A percentile compares a stretch with the other conserved stretches of the same genome.
Evolutionary conservation across 1,140 invertebrate species (phyloP).

Genomic region (Drosophila leontia): DNA sequence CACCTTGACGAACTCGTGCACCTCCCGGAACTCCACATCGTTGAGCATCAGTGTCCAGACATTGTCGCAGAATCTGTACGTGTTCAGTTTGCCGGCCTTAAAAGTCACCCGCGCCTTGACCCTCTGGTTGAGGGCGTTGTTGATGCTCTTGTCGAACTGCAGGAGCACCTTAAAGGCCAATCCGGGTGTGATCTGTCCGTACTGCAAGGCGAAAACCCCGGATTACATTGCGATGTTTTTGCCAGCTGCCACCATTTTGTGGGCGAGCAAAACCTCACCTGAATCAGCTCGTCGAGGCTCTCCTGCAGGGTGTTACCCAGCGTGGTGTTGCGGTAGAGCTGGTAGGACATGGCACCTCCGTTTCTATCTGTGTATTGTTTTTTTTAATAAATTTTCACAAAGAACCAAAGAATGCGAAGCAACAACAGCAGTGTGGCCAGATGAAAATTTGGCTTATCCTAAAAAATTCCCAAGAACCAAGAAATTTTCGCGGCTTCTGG

Average conservation of each 20-base stretch:
- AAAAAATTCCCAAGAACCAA: no score
- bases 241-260: constrained; percentile 31
- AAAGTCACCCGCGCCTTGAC: constrained; percentile 97
- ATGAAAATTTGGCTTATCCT: not conserved
- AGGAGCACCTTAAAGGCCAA: constrained; percentile 96
- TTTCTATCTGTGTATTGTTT: not conserved
- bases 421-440: not conserved
- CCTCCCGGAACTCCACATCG: constrained; percentile 98
- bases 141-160: constrained; percentile 99
- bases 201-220: constrained; percentile 88
- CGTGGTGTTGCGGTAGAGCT: constrained; percentile 98
- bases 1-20: constrained; percentile 96
- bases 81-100: constrained; percentile 98
- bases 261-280: constrained; percentile 86
- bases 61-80: constrained; percentile 99
- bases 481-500: no score
- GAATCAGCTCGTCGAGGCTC: constrained; percentile 96
- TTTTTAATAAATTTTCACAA: constrained; percentile 6
- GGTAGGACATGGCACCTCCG: constrained; percentile 92
- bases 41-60: constrained; percentile 99
- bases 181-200: constrained; percentile 97
- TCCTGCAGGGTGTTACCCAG: constrained; percentile 98
- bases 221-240: constrained; percentile 40
- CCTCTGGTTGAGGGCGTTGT: constrained; percentile 95
- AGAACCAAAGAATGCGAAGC: constrained; percentile 1